Percentiles rank a stretch among this genome's conserved stretches.
phyloP scores from a whole-genome alignment of 2,888 invertebrate species.

The Trichogramma dendrolimi region DNA sequence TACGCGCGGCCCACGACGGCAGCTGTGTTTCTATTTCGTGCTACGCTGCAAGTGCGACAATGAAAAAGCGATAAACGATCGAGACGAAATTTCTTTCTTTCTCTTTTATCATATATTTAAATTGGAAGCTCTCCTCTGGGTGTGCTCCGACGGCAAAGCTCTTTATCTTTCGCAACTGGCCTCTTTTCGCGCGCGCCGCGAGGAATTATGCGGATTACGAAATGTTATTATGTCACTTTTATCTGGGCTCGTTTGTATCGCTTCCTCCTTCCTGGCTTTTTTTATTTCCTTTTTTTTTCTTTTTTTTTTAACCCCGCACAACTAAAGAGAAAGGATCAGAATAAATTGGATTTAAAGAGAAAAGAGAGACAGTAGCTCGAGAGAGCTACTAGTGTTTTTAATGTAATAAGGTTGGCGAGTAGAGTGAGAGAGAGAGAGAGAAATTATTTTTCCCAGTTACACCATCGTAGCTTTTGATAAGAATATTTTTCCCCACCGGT shows the following conservation, averaged over 20 bases:
- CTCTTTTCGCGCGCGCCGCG: conserved; percentile 3
- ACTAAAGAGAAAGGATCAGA: background rate
- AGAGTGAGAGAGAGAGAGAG: no score
- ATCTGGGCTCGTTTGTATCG: conserved; percentile 17
- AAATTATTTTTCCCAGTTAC: no score
- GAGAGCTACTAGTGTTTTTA: background rate
- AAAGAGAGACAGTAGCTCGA: background rate
- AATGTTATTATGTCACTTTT: conserved; percentile 22
- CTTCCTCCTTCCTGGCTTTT: background rate
- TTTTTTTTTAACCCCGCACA: background rate
- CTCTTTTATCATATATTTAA: conserved; percentile 9
- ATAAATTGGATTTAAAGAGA: conserved; percentile 14
- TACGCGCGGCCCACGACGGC: no score
- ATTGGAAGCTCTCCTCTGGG: background rate
- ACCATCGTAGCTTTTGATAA: no score
- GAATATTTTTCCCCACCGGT: no score
- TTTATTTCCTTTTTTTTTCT: background rate
- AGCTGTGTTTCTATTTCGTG: no score
- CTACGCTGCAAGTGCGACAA: no score
- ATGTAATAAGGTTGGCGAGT: no score
- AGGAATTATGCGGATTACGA: conserved; percentile 20
- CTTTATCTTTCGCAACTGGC: conserved; percentile 19
- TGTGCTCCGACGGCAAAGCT: background rate
- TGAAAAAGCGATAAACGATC: conserved; percentile 14
- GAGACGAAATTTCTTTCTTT: background rate